Evolutionary conservation across 2,113 vertebrate genomes (phyloP), one percentile per base, ranked within the genome.

Genomic region (Chamaea fasciata): DNA sequence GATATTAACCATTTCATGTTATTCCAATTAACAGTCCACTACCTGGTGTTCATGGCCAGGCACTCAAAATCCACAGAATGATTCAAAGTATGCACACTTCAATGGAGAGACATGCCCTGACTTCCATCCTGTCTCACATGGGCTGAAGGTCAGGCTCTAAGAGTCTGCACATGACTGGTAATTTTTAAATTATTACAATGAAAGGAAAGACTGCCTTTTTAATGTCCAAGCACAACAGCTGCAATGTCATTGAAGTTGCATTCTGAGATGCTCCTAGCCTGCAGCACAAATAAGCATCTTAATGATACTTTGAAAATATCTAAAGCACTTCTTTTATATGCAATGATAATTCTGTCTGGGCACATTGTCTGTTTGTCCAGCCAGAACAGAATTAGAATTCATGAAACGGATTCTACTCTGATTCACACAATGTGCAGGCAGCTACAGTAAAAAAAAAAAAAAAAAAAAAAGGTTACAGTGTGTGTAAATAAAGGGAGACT

Each of bases 171-270:
- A 44, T 82, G 94, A 76, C 88, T 92, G 82, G 91, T 96, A 83
- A 94, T 94, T 95, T 96, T 95, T 75, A 92, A 94, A 95, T 91
- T 4, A 95, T 93, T 96, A 95, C 94, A 92, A 88, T 92, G 84
- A 91, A 94, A 94, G 94, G 89, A 95, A 96, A 97, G 96, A 91
- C 64, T 96, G 84, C 33, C 90, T 93, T 94, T 95, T 94, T 80
- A 88, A 96, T 94, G 78, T 92, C 90, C 87, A 90, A 88, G 71
- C 47, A 53, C 81, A 95, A 96, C 93, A 97, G 94, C 94, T 97
- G 96, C 95, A 95, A 81, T 89, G 83, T 95, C 86, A 96, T 22
- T 37, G 87, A 84, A 81, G 87, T 73, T 91, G 60, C 80, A 82
- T 52, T 95, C 90, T 80, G 89, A 92, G 94, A 91, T 97, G 91